These are phyloP conservation scores for Corella eumyota DNA, from an alignment of 23 tunicate genomes.

Conservation along the genomic window DNA sequence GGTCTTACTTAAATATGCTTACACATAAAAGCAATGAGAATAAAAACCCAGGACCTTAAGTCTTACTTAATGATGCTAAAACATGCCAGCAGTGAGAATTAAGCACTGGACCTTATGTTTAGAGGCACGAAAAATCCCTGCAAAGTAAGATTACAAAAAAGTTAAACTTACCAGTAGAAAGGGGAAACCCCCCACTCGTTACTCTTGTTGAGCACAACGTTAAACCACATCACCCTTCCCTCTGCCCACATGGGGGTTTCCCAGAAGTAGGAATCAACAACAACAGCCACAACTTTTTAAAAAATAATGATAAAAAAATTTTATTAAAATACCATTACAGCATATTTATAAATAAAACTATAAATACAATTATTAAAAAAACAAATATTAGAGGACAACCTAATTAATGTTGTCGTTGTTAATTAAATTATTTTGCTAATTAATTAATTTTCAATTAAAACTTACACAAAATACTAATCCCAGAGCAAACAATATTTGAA, in stretches of 20 bases:
- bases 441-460: neutral
- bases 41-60: too few relatives aligned
- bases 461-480: constrained; percentile 13
- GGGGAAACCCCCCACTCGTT: constrained; percentile 88
- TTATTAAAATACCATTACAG: too few relatives aligned
- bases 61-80: too few relatives aligned
- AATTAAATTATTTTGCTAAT: neutral
- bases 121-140: too few relatives aligned
- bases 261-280: constrained; percentile 73
- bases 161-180: constrained; percentile 66
- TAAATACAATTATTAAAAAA: too few relatives aligned
- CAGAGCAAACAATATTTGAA: constrained; percentile 23
- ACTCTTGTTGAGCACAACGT: constrained; percentile 80
- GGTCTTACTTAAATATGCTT: too few relatives aligned
- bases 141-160: too few relatives aligned
- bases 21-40: too few relatives aligned
- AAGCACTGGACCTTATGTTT: too few relatives aligned
- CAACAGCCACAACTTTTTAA: constrained; percentile 16
- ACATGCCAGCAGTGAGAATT: too few relatives aligned
- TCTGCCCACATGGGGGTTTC: constrained; percentile 73
- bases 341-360: too few relatives aligned
- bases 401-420: neutral
- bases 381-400: neutral
- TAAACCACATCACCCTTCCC: constrained; percentile 82
- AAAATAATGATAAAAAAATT: neutral